Conservation (phyloP, 1,140 invertebrate species). For the Archegozetes longisetosus region DNA sequence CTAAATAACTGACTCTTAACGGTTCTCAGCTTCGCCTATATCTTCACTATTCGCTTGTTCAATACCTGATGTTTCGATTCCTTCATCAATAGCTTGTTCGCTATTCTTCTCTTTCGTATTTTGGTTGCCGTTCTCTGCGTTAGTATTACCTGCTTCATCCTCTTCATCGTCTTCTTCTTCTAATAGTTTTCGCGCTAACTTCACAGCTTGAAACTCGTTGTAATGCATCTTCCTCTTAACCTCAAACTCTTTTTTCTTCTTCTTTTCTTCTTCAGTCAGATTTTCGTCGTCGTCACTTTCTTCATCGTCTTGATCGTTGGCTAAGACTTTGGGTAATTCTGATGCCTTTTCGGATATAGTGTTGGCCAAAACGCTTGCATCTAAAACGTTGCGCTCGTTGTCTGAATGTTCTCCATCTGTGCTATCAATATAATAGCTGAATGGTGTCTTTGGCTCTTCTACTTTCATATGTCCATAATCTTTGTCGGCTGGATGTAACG, state of each 20-base stretch:
- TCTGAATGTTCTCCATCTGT: slow-evolving; percentile 37
- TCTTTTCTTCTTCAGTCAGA: slow-evolving; percentile 20
- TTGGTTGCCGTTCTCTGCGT: neutral
- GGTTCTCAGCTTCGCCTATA: no score
- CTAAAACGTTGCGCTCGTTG: slow-evolving; percentile 36
- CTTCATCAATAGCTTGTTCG: neutral
- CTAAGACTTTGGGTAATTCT: slow-evolving; percentile 39
- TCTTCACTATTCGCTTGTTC: neutral
- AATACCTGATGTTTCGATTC: neutral
- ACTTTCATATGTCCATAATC: slow-evolving; percentile 99
- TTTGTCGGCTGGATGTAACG: slow-evolving; percentile 91
- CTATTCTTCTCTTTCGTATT: neutral
- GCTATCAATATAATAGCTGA: slow-evolving; percentile 49
- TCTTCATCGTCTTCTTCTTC: slow-evolving; percentile 75
- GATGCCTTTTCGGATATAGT: slow-evolving; percentile 25
- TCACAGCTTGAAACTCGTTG: slow-evolving; percentile 86
- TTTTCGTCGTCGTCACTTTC: slow-evolving; percentile 30
- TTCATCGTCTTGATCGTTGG: slow-evolving; percentile 41
- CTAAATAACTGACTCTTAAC: no score
- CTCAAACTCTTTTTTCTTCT: slow-evolving; percentile 19
- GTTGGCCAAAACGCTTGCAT: slow-evolving; percentile 50
- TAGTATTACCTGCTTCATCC: slow-evolving; percentile 26
- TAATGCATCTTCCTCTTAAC: slow-evolving; percentile 65
- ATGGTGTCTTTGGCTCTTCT: slow-evolving; percentile 95
- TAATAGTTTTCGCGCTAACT: slow-evolving; percentile 71